Percentiles rank a stretch among this genome's conserved stretches.
Conservation (phyloP, 2,113 vertebrate species). For the Collichthys lucidus region DNA sequence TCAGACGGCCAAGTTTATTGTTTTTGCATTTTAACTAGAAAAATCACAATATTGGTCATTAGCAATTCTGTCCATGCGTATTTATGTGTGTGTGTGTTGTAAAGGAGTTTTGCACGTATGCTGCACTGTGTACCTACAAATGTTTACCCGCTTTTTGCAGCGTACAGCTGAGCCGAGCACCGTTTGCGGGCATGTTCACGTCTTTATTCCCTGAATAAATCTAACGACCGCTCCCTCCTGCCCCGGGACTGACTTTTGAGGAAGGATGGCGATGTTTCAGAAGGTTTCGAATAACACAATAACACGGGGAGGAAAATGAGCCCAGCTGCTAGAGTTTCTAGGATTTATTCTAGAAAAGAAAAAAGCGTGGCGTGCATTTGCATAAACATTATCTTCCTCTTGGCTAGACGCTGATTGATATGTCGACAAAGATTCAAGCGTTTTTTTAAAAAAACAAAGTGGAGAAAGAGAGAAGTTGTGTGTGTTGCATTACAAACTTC, state of each 20-base stretch:
- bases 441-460: conserved; percentile 10
- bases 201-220: conserved; percentile 3
- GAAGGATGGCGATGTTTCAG: conserved; percentile 17
- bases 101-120: neutral
- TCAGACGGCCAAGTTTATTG: neutral
- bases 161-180: neutral
- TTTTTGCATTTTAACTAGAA: neutral
- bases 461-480: neutral
- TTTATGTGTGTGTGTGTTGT: neutral
- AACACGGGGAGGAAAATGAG: conserved; percentile 14
- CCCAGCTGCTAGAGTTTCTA: conserved; percentile 35
- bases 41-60: neutral
- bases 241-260: conserved; percentile 11
- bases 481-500: neutral
- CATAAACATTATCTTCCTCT: conserved; percentile 22
- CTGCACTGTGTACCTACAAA: neutral
- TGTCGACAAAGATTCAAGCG: neutral
- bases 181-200: neutral
- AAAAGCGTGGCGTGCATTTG: neutral
- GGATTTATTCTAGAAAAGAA: conserved; percentile 21
- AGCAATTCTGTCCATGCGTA: neutral
- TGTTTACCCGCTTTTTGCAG: neutral
- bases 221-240: neutral
- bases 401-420: conserved; percentile 9
- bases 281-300: conserved; percentile 24